A percentile compares a stretch with the other conserved stretches of the same genome.
phyloP scores from a whole-genome alignment of 2,888 invertebrate genomes.

The Netelia fuscicornis region DNA sequence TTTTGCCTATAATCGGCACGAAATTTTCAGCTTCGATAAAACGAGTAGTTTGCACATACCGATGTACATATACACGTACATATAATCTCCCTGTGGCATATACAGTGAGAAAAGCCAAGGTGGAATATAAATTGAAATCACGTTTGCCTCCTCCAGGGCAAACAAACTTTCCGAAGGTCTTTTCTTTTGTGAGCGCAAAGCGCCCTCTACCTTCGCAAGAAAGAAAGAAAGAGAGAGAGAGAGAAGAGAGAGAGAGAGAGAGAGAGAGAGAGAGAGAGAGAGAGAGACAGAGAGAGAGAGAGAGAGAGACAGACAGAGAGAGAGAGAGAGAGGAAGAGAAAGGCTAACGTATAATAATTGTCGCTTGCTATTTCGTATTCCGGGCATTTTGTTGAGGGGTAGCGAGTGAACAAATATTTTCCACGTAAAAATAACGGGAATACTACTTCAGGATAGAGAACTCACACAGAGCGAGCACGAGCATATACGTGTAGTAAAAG shows the following conservation, averaged over 20 bases:
- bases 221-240: constrained; percentile 20
- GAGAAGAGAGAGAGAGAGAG: background rate
- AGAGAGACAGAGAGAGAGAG: too few species aligned
- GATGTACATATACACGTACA: background rate
- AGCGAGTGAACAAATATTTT: constrained; percentile 54
- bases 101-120: constrained; percentile 23
- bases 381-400: constrained; percentile 8
- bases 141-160: constrained; percentile 48
- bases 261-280: background rate
- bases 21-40: constrained; percentile 11
- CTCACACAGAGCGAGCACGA: constrained; percentile 10
- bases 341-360: constrained; percentile 43
- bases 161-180: constrained; percentile 44
- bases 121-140: constrained; percentile 60
- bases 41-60: background rate
- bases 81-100: background rate
- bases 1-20: constrained; percentile 2
- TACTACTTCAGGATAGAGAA: constrained; percentile 26
- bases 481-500: constrained; percentile 4
- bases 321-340: constrained; percentile 10
- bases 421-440: constrained; percentile 45
- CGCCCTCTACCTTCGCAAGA: constrained; percentile 18
- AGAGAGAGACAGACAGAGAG: constrained; percentile 5
- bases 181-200: constrained; percentile 41
- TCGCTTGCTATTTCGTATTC: constrained; percentile 58